Evolutionary conservation across 2,113 vertebrate genomes (phyloP).

Genomic region (Limnothrissa miodon): DNA sequence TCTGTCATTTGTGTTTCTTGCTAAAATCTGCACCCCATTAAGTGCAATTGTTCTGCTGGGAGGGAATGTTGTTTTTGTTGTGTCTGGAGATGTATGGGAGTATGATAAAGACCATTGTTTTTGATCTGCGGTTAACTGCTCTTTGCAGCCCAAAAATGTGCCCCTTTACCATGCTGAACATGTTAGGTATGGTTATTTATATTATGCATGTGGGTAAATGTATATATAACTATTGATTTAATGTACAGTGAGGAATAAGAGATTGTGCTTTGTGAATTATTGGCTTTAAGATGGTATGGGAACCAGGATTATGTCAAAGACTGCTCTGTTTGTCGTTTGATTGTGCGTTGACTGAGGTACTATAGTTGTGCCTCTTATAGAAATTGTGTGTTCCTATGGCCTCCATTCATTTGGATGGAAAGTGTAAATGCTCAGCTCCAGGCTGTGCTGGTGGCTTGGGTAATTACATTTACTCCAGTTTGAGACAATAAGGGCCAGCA

Average conservation of each 20-base stretch:
- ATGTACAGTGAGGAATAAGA: neutral
- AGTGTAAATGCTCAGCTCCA: neutral
- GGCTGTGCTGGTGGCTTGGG: neutral
- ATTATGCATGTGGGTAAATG: too few species aligned
- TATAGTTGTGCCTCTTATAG: neutral
- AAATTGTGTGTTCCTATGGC: neutral
- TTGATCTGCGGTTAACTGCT: neutral
- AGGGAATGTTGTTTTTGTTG: constrained; percentile 43
- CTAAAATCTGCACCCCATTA: constrained; percentile 10
- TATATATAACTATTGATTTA: neutral
- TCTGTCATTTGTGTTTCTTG: constrained; percentile 34
- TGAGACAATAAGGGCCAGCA: neutral
- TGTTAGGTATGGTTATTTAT: neutral
- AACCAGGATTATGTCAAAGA: neutral
- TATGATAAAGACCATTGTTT: neutral
- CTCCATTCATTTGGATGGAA: neutral
- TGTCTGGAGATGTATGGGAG: neutral
- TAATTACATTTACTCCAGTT: neutral
- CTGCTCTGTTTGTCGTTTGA: neutral
- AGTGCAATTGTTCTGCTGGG: neutral
- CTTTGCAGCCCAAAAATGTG: constrained; percentile 2
- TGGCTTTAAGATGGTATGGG: neutral
- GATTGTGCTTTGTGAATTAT: neutral
- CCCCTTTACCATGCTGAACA: neutral
- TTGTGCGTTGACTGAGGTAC: neutral